phyloP scores from a whole-genome alignment of 2,888 invertebrate genomes.

The Chloroclysta siterata region DNA sequence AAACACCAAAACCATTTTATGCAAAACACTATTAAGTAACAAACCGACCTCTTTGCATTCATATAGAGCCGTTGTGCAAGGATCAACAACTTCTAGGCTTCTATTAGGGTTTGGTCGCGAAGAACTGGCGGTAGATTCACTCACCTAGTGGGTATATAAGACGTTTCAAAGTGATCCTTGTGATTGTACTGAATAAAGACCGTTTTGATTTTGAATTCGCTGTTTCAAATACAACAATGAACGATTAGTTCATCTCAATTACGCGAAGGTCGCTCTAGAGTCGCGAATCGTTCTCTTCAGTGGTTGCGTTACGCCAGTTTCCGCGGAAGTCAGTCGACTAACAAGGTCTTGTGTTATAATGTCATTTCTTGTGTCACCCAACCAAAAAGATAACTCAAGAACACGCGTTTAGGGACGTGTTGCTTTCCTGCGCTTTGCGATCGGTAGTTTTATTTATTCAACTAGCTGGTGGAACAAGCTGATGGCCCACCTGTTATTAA shows the following conservation, averaged over 20 bases:
- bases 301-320: slow-evolving; percentile 11
- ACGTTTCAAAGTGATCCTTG: not conserved
- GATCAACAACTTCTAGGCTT: no score
- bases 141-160: no score
- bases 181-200: not conserved
- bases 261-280: slow-evolving; percentile 16
- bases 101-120: no score
- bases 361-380: slow-evolving; percentile 34
- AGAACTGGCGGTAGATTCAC: no score
- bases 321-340: slow-evolving; percentile 23
- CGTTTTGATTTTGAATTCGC: no score
- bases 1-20: no score
- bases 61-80: no score
- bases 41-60: no score
- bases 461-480: no score
- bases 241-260: slow-evolving; percentile 9
- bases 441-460: not conserved
- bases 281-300: slow-evolving; percentile 19
- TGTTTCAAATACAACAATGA: not conserved
- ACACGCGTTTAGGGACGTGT: not conserved
- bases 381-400: not conserved
- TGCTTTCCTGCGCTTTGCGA: not conserved
- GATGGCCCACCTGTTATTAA: no score
- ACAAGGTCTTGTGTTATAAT: slow-evolving; percentile 23
- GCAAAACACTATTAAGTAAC: no score